These are phyloP conservation scores for Julus scanicus DNA, from an alignment of 2,888 invertebrate species.

Conservation along the genomic window DNA sequence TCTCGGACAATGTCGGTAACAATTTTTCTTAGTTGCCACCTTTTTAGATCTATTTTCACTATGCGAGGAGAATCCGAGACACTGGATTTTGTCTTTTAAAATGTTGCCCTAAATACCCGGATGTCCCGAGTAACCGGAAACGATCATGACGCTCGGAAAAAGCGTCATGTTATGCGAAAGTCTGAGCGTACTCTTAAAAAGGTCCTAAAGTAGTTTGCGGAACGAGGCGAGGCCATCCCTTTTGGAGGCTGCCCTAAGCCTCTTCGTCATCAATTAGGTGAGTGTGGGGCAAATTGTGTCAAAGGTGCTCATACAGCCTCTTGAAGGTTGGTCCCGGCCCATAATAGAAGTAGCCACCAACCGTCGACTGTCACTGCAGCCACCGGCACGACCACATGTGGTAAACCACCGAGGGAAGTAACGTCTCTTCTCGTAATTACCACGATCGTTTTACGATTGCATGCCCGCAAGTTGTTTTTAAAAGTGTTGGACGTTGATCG, in stretches of 20 bases:
- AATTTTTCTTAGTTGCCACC: too few relatives aligned
- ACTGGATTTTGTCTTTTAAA: too few relatives aligned
- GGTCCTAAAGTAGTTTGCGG: too few relatives aligned
- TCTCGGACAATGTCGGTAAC: too few relatives aligned
- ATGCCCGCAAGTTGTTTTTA: background rate
- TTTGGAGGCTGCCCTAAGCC: conserved; percentile 46
- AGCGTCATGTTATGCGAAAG: background rate
- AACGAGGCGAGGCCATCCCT: conserved; percentile 52
- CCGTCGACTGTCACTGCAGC: background rate
- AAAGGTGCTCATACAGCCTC: conserved; percentile 58
- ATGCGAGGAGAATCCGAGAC: too few relatives aligned
- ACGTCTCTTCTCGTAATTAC: conserved; percentile 34
- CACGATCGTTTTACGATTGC: background rate
- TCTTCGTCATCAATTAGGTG: background rate
- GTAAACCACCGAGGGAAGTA: conserved; percentile 37
- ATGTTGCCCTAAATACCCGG: too few relatives aligned
- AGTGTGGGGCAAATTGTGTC: conserved; percentile 56
- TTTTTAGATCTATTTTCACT: too few relatives aligned
- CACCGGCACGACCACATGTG: background rate
- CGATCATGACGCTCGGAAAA: too few relatives aligned
- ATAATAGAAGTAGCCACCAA: conserved; percentile 9
- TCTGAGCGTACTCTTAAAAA: background rate
- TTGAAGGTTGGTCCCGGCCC: conserved; percentile 50
- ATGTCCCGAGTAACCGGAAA: too few relatives aligned
- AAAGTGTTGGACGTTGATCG: too few relatives aligned